Conservation (phyloP, 2,797 vertebrate species). For the Dendrocincla fuliginosa region DNA sequence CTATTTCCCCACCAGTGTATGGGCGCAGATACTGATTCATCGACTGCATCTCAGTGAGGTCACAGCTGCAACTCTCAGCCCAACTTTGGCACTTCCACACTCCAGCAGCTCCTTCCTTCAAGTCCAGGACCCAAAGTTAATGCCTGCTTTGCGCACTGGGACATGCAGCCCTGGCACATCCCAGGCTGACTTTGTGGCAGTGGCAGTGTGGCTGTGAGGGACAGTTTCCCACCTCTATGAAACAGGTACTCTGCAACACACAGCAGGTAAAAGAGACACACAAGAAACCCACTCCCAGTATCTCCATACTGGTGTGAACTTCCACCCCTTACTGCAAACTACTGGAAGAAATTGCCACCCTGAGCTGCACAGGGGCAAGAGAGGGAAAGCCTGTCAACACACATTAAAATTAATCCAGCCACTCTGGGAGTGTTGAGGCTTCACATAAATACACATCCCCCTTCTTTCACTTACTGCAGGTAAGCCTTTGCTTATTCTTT, state of each 20-base stretch:
- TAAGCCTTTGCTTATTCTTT: neutral
- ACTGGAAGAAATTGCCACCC: neutral
- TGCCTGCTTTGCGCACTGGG: neutral
- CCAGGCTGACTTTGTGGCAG: neutral
- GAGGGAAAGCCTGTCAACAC: neutral
- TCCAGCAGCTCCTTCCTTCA: neutral
- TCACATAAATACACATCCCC: neutral
- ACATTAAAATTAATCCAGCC: neutral
- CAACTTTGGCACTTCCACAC: rapidly evolving
- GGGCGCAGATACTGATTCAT: rapidly evolving
- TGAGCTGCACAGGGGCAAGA: neutral
- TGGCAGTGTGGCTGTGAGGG: neutral
- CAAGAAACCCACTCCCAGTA: neutral
- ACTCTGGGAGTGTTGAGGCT: neutral
- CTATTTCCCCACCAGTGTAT: rapidly evolving
- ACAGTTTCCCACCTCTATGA: neutral
- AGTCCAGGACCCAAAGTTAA: neutral
- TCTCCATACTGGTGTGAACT: neutral
- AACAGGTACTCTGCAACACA: neutral
- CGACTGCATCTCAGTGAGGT: neutral
- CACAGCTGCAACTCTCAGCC: neutral
- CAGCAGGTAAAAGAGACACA: neutral
- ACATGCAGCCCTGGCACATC: neutral
- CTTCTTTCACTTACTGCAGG: neutral
- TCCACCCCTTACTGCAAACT: neutral